Evolutionary conservation across 2,113 vertebrate genomes (phyloP).

Genomic region (Brevimyrus niger): DNA sequence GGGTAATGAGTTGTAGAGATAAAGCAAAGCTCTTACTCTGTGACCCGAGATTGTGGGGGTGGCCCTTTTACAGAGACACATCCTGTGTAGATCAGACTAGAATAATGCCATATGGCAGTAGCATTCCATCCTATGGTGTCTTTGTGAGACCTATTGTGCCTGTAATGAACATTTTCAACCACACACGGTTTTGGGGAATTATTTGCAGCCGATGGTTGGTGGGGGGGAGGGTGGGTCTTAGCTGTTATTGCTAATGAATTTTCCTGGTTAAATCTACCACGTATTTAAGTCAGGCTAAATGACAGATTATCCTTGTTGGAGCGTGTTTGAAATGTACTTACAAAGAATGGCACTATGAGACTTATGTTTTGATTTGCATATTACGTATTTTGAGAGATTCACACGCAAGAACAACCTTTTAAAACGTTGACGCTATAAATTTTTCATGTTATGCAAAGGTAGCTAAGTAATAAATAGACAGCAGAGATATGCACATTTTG

Average conservation of each 20-base stretch:
- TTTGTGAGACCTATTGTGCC: not conserved
- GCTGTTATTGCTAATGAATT: not conserved
- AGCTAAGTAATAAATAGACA: not conserved
- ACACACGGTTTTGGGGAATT: not conserved
- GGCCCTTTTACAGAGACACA: not conserved
- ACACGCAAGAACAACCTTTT: not conserved
- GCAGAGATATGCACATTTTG: not conserved
- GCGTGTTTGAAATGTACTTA: not conserved
- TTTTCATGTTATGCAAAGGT: not conserved
- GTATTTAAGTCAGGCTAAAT: not conserved
- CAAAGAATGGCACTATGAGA: not conserved
- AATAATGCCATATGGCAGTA: conserved; percentile 3
- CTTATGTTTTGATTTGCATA: not conserved
- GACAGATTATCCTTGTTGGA: not conserved
- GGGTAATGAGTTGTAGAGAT: not conserved
- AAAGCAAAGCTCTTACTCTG: not conserved
- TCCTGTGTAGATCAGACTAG: not conserved
- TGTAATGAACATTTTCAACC: not conserved
- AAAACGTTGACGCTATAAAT: not conserved
- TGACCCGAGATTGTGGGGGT: not conserved
- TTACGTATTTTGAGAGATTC: not conserved
- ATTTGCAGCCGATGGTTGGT: not conserved
- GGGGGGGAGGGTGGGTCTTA: not conserved
- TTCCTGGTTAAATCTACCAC: not conserved
- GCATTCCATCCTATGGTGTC: not conserved